Evolutionary conservation across 2,797 vertebrate species (phyloP).

Genomic region (Tragopan temminckii): DNA sequence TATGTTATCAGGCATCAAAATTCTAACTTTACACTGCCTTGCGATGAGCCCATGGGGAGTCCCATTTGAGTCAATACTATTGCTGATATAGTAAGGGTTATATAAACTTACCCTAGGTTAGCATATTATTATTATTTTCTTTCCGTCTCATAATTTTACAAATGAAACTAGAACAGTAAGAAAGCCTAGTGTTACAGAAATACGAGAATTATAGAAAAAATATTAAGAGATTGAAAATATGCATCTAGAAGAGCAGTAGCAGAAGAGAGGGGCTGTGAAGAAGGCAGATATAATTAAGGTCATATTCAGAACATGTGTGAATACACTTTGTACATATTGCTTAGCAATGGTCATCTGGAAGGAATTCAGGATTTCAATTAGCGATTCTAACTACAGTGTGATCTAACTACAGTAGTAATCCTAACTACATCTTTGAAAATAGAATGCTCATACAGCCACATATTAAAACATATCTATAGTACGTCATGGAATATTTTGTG

Average conservation of each 20-base stretch:
- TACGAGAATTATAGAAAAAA: background rate
- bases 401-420: no score
- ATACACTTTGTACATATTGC: background rate
- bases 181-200: background rate
- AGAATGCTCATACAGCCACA: background rate
- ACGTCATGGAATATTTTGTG: background rate
- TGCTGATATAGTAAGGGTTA: constrained; percentile 40
- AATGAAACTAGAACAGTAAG: background rate
- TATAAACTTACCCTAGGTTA: constrained; percentile 43
- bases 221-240: background rate
- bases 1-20: constrained; percentile 35
- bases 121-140: constrained; percentile 53
- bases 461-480: background rate
- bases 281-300: background rate
- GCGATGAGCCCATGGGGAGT: constrained; percentile 1
- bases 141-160: constrained; percentile 4
- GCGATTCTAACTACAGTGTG: no score
- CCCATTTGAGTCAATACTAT: background rate
- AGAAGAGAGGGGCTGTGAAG: background rate
- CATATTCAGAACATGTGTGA: background rate
- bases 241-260: background rate
- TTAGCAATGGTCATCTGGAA: background rate
- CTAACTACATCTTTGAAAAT: background rate
- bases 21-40: constrained; percentile 25
- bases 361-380: background rate